Base-by-base conservation (phyloP, 2,113 vertebrate genomes). In the Catharus bicknelli region DNA sequence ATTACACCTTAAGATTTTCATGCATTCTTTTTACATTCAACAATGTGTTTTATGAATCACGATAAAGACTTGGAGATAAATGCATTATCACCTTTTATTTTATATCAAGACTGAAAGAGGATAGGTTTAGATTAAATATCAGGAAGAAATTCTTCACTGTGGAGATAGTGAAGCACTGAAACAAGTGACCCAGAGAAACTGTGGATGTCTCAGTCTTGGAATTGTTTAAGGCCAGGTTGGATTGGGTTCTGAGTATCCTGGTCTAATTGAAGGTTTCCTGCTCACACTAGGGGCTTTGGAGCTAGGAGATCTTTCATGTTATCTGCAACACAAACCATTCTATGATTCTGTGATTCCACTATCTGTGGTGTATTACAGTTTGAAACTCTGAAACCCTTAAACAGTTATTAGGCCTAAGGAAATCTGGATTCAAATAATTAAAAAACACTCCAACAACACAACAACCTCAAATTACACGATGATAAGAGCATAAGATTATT, bases 221-320 rank as follows among this genome's bases (percentile, higher is more conserved):
- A 54, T 10, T 34, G n/a, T 34, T 47, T 29, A 54, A 53, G 29
- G 5, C 9, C 6, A 30, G 29, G 38, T 5, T 38, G 45, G 23
- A 26, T 59, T n/a, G 5, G 23, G 13, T 23, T 74, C 59, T 74
- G 22, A 53, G 22, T 8, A 45, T 38, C 11, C 2, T 59, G 4
- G 7, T 74, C 13, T 40, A 53, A 59, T 53, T 16, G 19, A 53
- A 58, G 32, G 10, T 45, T 51, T 38, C 22, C 38, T 53, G 19
- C 8, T 16, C 1, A 1, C 42, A 20, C 8, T 34, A 20, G n/a
- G 4, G 9, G 3, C 5, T 8, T 54, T 82, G 45, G 19, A 81
- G 40, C 11, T 38, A 38, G 23, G 25, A 59, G 27, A 47, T 14
- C 9, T 59, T 67, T 59, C 13, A 45, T 23, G 16, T 21, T 3